Base-by-base conservation (phyloP, 2,888 invertebrate species). In the Cynaeus angustus region DNA sequence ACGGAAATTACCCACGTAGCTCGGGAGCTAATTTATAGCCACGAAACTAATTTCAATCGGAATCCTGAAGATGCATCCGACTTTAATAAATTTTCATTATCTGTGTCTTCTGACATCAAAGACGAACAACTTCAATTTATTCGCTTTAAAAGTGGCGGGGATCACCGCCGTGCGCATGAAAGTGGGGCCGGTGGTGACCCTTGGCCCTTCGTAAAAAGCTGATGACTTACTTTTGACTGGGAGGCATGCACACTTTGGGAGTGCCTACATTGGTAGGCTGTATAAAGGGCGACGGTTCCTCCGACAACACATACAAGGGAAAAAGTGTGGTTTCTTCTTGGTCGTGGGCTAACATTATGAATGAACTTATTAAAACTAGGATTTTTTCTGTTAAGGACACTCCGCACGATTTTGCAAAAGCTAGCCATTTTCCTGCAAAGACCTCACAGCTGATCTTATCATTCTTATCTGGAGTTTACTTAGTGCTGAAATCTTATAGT, bases 171-270 rank as follows among this genome's bases (percentile, higher is more conserved):
- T 21, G 21, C 21, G 21, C 21, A 21, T 1, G 21, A 21, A 21
- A 21, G 21, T 21, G 21, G 21, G 21, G 21, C 21, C 21, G 21
- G 4, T 21, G 21, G 4, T 21, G 21, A 21, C 21, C 21, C 21
- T 21, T 21, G 21, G 21, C 21, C 33, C n/a, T n/a, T 33, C 33
- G 33, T 33, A 9, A 33, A 33, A 33, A 10, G 38, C 33, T 33
- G 33, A 33, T 33, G 33, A 82, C 84, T 84, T 83, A 88, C 88
- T 80, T 86, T 87, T 53, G 86, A 72, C 78, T 87, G 88, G 58
- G 86, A 83, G 33, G 89, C 89, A 78, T 88, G 82, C 7, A 89
- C 88, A 70, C 84, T 82, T 66, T 81, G 82, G 9, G 79, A 77
- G 76, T 82, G 84, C 28, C 81, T 74, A 56, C 83, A 83, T 79